Evolutionary conservation across 2,797 vertebrate species (phyloP), one percentile per base, ranked within the genome.

Genomic region (Ptychobarbus kaznakovi): DNA sequence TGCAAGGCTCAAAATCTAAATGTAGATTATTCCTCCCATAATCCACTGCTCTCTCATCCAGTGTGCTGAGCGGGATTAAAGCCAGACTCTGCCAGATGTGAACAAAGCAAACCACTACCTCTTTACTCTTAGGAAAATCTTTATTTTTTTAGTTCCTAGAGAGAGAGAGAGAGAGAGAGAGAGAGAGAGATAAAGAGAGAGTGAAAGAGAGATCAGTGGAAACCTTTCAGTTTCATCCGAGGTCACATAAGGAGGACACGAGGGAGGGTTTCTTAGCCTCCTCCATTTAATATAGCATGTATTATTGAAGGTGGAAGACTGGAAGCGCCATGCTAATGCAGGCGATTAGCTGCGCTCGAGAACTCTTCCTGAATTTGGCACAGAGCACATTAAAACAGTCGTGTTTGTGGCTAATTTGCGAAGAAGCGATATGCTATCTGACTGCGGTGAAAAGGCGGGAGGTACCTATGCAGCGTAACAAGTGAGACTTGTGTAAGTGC

Each of bases 281-380:
- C 87, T 87, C 87, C 72, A 85, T 89, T 91, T 89, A 87, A 86
- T 90, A 86, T 90, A 84, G 81, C 85, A 88, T 91, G 66, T 80
- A 89, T 89, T 89, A 89, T 90, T 90, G 65, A 90, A 85, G 81
- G 75, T 84, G 63, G 80, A 81, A 88, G 84, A 81, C 75, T 88
- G 73, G 86, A 79, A 79, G 77, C 42, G 61, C 70, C 76, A 68
- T 56, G 72, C 53, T 75, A 86, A 87, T 86, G 85, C 53, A 83
- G 76, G 42, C 86, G 87, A 91, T 90, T 87, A 90, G 84, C 76
- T 74, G 49, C 42, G 77, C 84, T 88, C 70, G 82, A 90, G 82
- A 74, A 79, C 80, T 73, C n/a, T 40, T 51, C 9, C 46, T 4
- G 80, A 73, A 84, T 78, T 61, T 75, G 82, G 58, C 22, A 11